phyloP scores from a whole-genome alignment of 2,888 invertebrate genomes.

The Platycnemis pennipes region DNA sequence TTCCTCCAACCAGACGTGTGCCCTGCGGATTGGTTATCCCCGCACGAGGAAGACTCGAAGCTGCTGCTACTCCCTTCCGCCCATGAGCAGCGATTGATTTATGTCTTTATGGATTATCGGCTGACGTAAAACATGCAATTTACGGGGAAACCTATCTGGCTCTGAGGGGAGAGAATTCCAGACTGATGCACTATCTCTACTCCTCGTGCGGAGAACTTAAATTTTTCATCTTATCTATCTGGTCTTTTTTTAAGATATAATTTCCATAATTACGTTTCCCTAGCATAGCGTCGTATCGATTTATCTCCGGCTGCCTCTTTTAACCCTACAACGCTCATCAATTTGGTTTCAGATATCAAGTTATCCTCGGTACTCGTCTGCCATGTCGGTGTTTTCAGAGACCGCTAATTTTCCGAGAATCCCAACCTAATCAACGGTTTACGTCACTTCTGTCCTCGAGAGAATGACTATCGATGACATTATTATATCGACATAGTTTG shows the following conservation, averaged over 20 bases:
- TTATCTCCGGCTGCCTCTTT: background rate
- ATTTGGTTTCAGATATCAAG: background rate
- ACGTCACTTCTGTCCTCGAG: too few species aligned
- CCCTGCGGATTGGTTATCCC: background rate
- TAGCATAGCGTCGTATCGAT: background rate
- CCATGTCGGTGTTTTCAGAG: too few species aligned
- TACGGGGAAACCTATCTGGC: background rate
- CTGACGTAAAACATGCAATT: background rate
- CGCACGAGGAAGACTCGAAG: background rate
- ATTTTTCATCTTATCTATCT: background rate
- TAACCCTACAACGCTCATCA: background rate
- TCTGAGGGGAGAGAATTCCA: background rate
- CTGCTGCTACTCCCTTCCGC: too few species aligned
- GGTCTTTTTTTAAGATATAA: background rate
- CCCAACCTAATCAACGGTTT: too few species aligned
- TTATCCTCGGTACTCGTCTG: background rate
- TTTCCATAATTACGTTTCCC: conserved; percentile 2
- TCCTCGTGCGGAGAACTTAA: background rate
- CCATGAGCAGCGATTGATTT: background rate
- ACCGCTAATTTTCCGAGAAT: too few species aligned
- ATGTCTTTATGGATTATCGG: conserved; percentile 10
- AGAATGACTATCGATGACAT: too few species aligned
- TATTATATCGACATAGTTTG: too few species aligned
- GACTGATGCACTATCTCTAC: background rate
- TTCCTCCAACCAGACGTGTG: background rate